Conservation (phyloP, 2,113 vertebrate species). For the Chaenogobius annularis region DNA sequence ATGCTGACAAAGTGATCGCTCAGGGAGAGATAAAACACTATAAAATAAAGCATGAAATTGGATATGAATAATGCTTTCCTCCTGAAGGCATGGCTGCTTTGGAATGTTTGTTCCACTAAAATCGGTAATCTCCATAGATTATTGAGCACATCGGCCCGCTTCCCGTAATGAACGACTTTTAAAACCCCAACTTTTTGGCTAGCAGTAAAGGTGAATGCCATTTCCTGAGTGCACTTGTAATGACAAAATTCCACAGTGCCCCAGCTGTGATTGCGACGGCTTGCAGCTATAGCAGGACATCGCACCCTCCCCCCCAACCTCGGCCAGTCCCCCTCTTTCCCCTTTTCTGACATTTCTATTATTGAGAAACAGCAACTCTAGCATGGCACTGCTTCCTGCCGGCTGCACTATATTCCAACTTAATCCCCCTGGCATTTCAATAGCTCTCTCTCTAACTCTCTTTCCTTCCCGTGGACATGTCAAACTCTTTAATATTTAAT, state of each 20-base stretch:
- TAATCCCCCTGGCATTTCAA: conserved; percentile 73
- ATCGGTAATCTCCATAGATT: conserved; percentile 30
- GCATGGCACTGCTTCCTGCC: conserved; percentile 37
- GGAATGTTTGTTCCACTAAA: conserved; percentile 54
- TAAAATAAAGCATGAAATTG: conserved; percentile 57
- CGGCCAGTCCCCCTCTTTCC: conserved; percentile 16
- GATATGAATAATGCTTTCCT: conserved; percentile 53
- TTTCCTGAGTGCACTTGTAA: conserved; percentile 63
- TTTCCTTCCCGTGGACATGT: conserved; percentile 33
- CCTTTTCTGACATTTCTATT: conserved; percentile 70
- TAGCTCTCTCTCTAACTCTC: conserved; percentile 40
- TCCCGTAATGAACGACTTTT: background rate
- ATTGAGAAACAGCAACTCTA: conserved; percentile 67
- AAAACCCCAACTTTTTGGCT: conserved; percentile 17
- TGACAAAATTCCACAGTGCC: conserved; percentile 61
- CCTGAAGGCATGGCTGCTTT: conserved; percentile 41
- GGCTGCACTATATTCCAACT: conserved; percentile 57
- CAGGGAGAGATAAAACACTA: conserved; percentile 64
- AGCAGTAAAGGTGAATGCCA: conserved; percentile 58
- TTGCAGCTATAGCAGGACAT: conserved; percentile 35
- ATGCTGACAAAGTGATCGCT: conserved; percentile 71
- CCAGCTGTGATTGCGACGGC: conserved; percentile 67
- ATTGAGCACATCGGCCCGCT: conserved; percentile 8
- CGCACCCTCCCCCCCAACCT: conserved; percentile 18
- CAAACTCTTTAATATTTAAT: conserved; percentile 70